Evolutionary conservation across 2,797 vertebrate genomes (phyloP).

Genomic region (Crenuchus spilurus): DNA sequence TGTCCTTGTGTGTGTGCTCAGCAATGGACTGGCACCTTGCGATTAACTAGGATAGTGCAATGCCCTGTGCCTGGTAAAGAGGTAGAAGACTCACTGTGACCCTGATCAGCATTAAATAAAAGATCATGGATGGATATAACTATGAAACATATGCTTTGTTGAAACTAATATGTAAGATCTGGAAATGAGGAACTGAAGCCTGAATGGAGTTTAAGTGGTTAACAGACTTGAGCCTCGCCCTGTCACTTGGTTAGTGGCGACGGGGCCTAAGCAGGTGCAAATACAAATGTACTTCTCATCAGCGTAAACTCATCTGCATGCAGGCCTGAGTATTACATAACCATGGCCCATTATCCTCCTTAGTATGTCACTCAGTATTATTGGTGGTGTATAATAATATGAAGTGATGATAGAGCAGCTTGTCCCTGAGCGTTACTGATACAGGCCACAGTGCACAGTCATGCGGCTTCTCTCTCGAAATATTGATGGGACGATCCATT

Average conservation of each 20-base stretch:
- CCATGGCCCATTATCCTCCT: not conserved
- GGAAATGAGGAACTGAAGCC: too few species aligned
- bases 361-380: not conserved
- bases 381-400: not conserved
- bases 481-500: conserved; percentile 49
- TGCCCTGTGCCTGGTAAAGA: too few species aligned
- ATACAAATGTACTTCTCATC: not conserved
- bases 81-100: too few species aligned
- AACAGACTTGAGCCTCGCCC: not conserved
- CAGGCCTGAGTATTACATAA: not conserved
- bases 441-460: conserved; percentile 16
- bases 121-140: too few species aligned
- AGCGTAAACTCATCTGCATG: not conserved
- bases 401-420: conserved; percentile 2
- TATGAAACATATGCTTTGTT: too few species aligned
- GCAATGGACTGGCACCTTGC: too few species aligned
- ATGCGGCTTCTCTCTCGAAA: conserved; percentile 20
- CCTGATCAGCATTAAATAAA: too few species aligned
- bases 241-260: not conserved
- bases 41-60: too few species aligned
- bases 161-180: too few species aligned
- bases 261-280: too few species aligned
- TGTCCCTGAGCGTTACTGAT: conserved; percentile 7
- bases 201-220: not conserved
- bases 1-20: too few species aligned